Conservation (phyloP, 1,140 invertebrate species). For the Meloidogyne floridensis region DNA sequence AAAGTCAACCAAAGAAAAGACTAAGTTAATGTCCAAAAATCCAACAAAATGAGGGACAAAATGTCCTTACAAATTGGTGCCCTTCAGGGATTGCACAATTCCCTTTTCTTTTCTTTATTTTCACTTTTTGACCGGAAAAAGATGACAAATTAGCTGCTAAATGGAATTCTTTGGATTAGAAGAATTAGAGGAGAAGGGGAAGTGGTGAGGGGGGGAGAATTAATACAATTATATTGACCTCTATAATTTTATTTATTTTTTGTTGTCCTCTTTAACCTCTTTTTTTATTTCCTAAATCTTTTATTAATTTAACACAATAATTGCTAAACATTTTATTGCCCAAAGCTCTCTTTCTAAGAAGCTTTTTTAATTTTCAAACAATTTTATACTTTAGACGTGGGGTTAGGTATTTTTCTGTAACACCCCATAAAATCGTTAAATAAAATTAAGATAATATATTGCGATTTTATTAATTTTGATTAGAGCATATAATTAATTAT, state of each 20-base stretch:
- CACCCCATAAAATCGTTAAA: no score
- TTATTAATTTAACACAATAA: not conserved
- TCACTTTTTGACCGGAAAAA: constrained; percentile 13
- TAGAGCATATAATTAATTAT: no score
- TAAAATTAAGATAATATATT: no score
- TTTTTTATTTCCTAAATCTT: not conserved
- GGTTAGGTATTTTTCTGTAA: no score
- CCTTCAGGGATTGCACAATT: constrained; percentile 19
- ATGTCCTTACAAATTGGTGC: not conserved
- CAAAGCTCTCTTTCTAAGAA: no score
- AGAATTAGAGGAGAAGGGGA: not conserved
- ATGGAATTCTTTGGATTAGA: constrained; percentile 17
- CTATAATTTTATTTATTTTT: not conserved
- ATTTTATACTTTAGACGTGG: no score
- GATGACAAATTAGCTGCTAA: constrained; percentile 14
- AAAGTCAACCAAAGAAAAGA: no score
- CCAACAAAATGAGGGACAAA: not conserved
- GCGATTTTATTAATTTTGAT: no score
- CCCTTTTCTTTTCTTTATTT: not conserved
- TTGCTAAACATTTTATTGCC: no score
- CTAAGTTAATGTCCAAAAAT: not conserved
- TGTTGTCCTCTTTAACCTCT: not conserved
- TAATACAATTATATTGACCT: constrained; percentile 9
- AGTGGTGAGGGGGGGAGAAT: not conserved
- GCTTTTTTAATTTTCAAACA: no score